phyloP scores from a whole-genome alignment of 2,888 invertebrate genomes.

The Sacculina carcini region DNA sequence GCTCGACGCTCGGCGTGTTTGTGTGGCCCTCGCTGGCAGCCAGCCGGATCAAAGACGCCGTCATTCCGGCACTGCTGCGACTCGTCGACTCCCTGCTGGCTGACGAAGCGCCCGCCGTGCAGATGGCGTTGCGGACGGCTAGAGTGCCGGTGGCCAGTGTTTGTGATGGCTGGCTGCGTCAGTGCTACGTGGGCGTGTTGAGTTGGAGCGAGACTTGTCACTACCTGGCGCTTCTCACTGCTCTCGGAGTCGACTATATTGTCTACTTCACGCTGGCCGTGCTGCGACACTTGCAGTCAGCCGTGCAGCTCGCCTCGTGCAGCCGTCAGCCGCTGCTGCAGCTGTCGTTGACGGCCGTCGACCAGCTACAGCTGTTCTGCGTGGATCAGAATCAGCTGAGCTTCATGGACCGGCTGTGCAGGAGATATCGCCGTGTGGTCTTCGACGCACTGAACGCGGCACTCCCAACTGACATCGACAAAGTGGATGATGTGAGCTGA shows the following conservation, averaged over 20 bases:
- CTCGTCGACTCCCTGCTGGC: not conserved
- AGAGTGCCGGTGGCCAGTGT: not conserved
- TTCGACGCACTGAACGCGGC: constrained; percentile 7
- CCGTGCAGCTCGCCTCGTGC: constrained; percentile 5
- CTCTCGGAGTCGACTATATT: constrained; percentile 10
- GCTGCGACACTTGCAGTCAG: constrained; percentile 9
- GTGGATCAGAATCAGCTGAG: constrained; percentile 9
- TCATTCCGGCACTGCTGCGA: not conserved
- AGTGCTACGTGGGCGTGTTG: constrained; percentile 11
- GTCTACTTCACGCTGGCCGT: constrained; percentile 11
- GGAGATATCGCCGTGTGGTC: constrained; percentile 10
- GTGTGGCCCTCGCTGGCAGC: not conserved
- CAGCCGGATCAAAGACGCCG: not conserved
- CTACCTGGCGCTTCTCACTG: constrained; percentile 9
- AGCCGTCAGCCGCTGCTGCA: not conserved
- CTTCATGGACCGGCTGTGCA: constrained; percentile 10
- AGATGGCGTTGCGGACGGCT: not conserved
- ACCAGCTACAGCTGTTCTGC: too few species aligned
- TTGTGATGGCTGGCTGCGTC: constrained; percentile 9
- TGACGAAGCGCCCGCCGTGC: not conserved
- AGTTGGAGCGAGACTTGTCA: constrained; percentile 11
- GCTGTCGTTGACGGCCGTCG: too few species aligned
- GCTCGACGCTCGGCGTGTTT: not conserved
- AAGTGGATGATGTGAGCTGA: too few species aligned
- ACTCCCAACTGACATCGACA: too few species aligned